Conservation (phyloP, 2,888 invertebrate species). For the Pheosia gnoma region DNA sequence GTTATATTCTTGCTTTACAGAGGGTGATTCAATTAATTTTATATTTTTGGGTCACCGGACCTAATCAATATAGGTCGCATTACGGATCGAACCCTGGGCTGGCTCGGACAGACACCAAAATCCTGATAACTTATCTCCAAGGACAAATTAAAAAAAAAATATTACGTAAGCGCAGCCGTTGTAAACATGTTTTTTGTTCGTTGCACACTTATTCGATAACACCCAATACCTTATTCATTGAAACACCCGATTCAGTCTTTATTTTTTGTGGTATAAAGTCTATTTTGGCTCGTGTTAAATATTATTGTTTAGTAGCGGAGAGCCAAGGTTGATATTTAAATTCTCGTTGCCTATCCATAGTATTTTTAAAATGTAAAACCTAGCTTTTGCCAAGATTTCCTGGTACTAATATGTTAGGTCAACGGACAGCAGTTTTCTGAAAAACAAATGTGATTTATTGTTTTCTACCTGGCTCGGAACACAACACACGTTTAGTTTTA, state of each 20-base stretch:
- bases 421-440: neutral
- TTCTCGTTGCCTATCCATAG: slow-evolving; percentile 18
- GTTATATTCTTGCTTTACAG: no score
- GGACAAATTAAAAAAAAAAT: slow-evolving; percentile 59
- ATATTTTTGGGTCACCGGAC: neutral
- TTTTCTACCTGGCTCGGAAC: slow-evolving; percentile 14
- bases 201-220: slow-evolving; percentile 37
- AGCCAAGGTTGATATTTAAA: slow-evolving; percentile 29
- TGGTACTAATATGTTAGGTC: slow-evolving; percentile 3
- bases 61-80: slow-evolving; percentile 4
- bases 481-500: neutral
- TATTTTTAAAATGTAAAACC: slow-evolving; percentile 11
- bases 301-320: neutral
- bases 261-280: neutral
- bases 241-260: neutral
- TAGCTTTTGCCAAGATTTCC: slow-evolving; percentile 4
- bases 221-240: slow-evolving; percentile 12
- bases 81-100: slow-evolving; percentile 18
- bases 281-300: neutral
- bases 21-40: neutral
- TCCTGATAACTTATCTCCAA: slow-evolving; percentile 58
- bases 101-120: slow-evolving; percentile 26
- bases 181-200: slow-evolving; percentile 59
- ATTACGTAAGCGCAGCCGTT: slow-evolving; percentile 43
- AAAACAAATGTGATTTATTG: slow-evolving; percentile 9